phyloP scores from a whole-genome alignment of 2,797 vertebrate species.

The Argentina silus region DNA sequence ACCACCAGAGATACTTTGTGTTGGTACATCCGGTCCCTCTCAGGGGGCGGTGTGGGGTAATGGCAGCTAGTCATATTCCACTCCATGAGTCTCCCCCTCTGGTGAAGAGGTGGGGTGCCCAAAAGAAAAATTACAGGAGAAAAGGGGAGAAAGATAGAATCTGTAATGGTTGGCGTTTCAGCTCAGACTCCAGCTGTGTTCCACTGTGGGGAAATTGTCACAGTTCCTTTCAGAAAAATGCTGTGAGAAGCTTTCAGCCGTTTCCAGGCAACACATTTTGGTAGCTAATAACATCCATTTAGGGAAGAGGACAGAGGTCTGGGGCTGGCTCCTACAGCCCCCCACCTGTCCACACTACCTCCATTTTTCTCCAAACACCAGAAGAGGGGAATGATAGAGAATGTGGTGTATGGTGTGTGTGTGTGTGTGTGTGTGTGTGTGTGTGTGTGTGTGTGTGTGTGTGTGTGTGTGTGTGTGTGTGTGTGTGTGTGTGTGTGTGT shows the following conservation, averaged over 20 bases:
- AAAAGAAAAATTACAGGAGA: not conserved
- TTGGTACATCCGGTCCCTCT: constrained; percentile 89
- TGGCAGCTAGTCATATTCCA: constrained; percentile 88
- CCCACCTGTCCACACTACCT: constrained; percentile 63
- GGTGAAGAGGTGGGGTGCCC: constrained; percentile 32
- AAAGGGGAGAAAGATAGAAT: constrained; percentile 28
- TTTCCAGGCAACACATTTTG: constrained; percentile 78
- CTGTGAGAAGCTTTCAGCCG: constrained; percentile 59
- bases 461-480: constrained; percentile 31
- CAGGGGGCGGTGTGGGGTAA: constrained; percentile 80
- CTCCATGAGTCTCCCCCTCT: constrained; percentile 74
- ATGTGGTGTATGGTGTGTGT: constrained; percentile 4
- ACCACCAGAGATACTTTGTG: constrained; percentile 95
- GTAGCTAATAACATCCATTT: constrained; percentile 73
- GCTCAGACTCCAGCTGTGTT: constrained; percentile 65
- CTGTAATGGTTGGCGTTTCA: constrained; percentile 54
- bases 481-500: constrained; percentile 19
- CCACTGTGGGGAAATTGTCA: constrained; percentile 38
- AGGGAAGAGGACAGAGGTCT: constrained; percentile 34
- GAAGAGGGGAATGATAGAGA: constrained; percentile 52
- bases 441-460: constrained; percentile 22
- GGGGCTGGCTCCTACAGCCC: constrained; percentile 59
- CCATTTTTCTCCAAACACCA: constrained; percentile 57
- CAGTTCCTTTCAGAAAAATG: constrained; percentile 64
- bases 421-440: not conserved